Conservation (phyloP, 2,888 invertebrate genomes). For the Drosophila meridionalis region DNA sequence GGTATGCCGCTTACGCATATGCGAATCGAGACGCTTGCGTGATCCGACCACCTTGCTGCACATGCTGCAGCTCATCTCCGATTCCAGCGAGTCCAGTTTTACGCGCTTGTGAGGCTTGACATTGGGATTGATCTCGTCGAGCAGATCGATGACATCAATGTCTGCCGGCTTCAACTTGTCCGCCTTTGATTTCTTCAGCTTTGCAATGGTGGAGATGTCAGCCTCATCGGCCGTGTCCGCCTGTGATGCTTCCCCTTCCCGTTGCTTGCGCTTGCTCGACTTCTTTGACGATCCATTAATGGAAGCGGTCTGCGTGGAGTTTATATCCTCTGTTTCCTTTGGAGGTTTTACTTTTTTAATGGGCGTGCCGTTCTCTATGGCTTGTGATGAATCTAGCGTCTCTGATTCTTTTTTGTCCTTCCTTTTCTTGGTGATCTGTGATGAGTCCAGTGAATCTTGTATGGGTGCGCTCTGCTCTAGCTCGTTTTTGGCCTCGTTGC, state of each 20-base stretch:
- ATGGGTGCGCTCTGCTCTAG: neutral
- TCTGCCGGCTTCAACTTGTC: constrained; percentile 1
- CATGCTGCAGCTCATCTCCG: constrained; percentile 45
- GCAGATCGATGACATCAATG: constrained; percentile 13
- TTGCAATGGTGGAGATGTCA: neutral
- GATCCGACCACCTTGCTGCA: constrained; percentile 48
- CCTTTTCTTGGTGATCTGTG: neutral
- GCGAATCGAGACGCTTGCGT: constrained; percentile 53
- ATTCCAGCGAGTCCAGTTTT: constrained; percentile 23
- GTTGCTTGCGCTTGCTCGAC: constrained; percentile 6
- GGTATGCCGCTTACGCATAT: constrained; percentile 54
- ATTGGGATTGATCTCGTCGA: constrained; percentile 49
- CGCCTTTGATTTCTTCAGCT: constrained; percentile 8
- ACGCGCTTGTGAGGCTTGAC: constrained; percentile 62
- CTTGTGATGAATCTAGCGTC: neutral
- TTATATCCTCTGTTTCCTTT: neutral
- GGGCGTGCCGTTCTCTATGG: neutral
- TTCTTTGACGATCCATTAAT: constrained; percentile 21
- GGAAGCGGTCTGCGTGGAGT: neutral
- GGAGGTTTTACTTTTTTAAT: neutral
- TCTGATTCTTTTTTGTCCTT: neutral
- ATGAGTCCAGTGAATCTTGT: neutral
- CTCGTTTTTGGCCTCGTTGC: neutral
- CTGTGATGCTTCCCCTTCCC: constrained; percentile 10
- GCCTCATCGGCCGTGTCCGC: neutral